These are phyloP conservation scores for Dicranocentrus wangi DNA, from an alignment of 2,888 invertebrate genomes.

Conservation along the genomic window DNA sequence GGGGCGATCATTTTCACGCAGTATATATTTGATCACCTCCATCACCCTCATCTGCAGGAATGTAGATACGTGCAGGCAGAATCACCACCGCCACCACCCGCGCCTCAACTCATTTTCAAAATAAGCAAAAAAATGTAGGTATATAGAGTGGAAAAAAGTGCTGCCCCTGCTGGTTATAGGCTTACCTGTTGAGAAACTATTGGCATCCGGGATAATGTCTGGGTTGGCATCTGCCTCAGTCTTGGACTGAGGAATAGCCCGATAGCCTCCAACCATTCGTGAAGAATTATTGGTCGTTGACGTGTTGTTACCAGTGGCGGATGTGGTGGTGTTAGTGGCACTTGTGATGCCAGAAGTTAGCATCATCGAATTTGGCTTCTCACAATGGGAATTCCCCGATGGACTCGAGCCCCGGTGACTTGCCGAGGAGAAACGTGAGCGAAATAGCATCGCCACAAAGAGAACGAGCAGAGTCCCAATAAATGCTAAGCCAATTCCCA, in stretches of 20 bases:
- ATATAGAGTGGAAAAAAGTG: not conserved
- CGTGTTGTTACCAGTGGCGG: constrained; percentile 64
- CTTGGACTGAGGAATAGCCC: constrained; percentile 69
- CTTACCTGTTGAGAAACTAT: constrained; percentile 72
- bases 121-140: not conserved
- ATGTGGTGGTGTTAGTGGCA: constrained; percentile 51
- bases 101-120: too few species aligned
- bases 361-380: constrained; percentile 66
- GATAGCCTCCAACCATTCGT: constrained; percentile 67
- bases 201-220: constrained; percentile 73
- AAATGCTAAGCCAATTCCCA: constrained; percentile 72
- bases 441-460: constrained; percentile 71
- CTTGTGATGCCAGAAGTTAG: constrained; percentile 60
- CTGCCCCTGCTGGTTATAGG: not conserved
- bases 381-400: constrained; percentile 69
- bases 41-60: not conserved
- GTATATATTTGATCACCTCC: constrained; percentile 1
- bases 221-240: constrained; percentile 72
- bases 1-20: constrained; percentile 38
- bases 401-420: constrained; percentile 59
- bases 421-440: constrained; percentile 70
- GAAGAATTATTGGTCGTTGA: constrained; percentile 63
- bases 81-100: too few species aligned
- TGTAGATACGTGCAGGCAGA: not conserved
- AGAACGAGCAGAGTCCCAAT: constrained; percentile 72